These are phyloP conservation scores for Alexandromys fortis DNA, from an alignment of 2,113 vertebrate species.

Conservation along the genomic window DNA sequence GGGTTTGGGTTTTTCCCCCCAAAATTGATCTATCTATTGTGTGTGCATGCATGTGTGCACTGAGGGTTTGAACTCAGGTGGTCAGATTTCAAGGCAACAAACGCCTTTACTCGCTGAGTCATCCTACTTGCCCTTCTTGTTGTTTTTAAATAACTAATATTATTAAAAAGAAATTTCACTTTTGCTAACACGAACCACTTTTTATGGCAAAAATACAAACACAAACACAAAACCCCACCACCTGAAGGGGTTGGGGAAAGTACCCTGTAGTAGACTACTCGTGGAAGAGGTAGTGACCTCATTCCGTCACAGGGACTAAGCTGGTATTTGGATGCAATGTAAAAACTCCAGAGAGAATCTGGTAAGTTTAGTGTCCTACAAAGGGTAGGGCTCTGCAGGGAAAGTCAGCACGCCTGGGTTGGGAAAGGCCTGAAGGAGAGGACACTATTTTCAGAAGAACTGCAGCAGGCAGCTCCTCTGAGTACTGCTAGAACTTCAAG, in stretches of 20 bases:
- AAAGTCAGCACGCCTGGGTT: background rate
- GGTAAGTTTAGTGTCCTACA: background rate
- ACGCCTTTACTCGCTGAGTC: background rate
- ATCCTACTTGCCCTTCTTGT: background rate
- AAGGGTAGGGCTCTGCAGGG: background rate
- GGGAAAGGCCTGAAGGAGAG: background rate
- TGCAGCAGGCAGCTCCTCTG: background rate
- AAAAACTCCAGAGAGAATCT: background rate
- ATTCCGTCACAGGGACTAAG: background rate
- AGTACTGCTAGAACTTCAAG: background rate
- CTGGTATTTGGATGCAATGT: too few species aligned
- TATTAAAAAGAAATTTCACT: background rate
- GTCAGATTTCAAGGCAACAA: too few species aligned
- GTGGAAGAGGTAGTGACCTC: background rate
- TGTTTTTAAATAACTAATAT: background rate
- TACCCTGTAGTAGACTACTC: fast-evolving
- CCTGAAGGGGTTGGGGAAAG: background rate
- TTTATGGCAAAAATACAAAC: background rate
- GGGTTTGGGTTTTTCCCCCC: background rate
- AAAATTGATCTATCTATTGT: background rate
- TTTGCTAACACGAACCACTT: background rate
- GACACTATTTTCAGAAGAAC: background rate
- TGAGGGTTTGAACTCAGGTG: background rate
- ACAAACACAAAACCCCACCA: background rate
- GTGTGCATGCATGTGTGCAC: too few species aligned